A percentile compares a stretch with the other conserved stretches of the same genome.
These are phyloP conservation scores for Rhabdomys dilectus DNA, from an alignment of 2,113 vertebrate genomes.

Conservation along the genomic window DNA sequence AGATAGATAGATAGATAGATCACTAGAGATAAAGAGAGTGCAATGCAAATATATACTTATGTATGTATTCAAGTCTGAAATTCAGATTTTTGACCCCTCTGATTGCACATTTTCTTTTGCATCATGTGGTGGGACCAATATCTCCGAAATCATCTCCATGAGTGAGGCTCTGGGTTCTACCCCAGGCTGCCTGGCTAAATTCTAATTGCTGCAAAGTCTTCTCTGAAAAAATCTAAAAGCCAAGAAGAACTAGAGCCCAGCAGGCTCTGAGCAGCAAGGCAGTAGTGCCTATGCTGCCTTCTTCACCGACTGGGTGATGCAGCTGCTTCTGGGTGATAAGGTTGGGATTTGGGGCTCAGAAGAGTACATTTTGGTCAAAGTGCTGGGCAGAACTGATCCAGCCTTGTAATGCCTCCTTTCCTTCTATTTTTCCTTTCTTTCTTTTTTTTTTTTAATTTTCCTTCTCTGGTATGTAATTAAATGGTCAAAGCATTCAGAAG, in stretches of 20 bases:
- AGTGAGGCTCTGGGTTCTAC: not conserved
- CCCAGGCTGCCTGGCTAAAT: not conserved
- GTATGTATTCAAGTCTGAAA: not conserved
- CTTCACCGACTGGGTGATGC: not conserved
- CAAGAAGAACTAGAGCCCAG: not conserved
- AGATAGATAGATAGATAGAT: not conserved
- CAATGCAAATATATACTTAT: not conserved
- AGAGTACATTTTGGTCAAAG: not conserved
- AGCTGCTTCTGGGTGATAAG: not conserved
- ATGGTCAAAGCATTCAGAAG: not conserved
- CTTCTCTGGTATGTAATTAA: conserved; percentile 27
- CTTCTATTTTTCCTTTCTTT: not conserved
- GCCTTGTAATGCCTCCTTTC: not conserved
- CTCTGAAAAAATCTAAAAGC: not conserved
- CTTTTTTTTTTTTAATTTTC: not conserved
- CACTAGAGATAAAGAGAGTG: not conserved
- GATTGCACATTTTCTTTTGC: not conserved
- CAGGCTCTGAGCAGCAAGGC: not conserved
- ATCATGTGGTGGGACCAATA: not conserved
- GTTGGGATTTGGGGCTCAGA: not conserved
- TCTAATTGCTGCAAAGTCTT: not conserved
- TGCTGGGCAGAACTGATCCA: not conserved
- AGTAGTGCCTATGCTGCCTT: not conserved
- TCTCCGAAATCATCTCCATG: not conserved
- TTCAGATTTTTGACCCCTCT: not conserved